Conservation (phyloP, 2,113 vertebrate species). For the Rhagologus leucostigma region DNA sequence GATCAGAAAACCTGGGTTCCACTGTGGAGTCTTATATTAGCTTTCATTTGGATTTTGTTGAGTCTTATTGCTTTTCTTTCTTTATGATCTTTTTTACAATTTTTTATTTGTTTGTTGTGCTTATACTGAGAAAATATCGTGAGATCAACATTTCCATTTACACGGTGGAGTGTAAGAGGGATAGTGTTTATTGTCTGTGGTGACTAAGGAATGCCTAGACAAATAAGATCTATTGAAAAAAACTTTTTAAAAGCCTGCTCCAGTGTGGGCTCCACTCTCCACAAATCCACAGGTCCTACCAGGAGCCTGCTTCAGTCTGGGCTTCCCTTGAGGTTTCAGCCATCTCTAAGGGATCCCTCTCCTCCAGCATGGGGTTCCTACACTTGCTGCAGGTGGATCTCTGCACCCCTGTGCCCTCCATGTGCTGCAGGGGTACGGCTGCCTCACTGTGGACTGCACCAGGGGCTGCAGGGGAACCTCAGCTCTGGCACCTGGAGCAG, state of each 20-base stretch:
- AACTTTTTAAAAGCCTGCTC: background rate
- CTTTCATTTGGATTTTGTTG: background rate
- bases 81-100: background rate
- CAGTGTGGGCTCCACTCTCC: accelerated
- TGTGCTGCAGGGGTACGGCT: background rate
- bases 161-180: background rate
- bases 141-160: background rate
- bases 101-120: background rate
- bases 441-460: background rate
- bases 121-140: background rate
- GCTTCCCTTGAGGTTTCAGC: background rate
- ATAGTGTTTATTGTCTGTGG: background rate
- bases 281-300: background rate
- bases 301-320: background rate
- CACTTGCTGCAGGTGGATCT: background rate
- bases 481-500: background rate
- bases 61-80: background rate
- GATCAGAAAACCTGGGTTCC: background rate
- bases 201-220: background rate
- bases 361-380: background rate
- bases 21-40: background rate
- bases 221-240: background rate
- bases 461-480: background rate
- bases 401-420: background rate
- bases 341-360: background rate